phyloP scores from a whole-genome alignment of 2,888 invertebrate species.

The Marasmarcha lunaedactyla region DNA sequence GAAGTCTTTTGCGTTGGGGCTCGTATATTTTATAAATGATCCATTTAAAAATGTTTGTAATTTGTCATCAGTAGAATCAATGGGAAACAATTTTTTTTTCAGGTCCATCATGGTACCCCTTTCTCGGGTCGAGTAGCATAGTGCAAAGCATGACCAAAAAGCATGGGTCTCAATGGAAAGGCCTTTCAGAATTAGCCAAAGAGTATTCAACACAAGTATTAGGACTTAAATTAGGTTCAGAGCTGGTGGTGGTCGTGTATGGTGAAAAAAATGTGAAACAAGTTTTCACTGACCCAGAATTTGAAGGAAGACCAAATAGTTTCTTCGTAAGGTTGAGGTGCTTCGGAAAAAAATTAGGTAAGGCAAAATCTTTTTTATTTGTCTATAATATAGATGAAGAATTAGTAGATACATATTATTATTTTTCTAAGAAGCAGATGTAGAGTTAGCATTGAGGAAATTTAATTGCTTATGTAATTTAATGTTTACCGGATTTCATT shows the following conservation, averaged over 20 bases:
- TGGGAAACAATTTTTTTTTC: background rate
- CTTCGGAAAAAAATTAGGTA: constrained; percentile 76
- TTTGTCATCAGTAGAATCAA: too few relatives aligned
- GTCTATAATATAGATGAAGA: too few relatives aligned
- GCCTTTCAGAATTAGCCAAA: constrained; percentile 67
- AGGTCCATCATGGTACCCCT: constrained; percentile 57
- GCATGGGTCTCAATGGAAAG: constrained; percentile 67
- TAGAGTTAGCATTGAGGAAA: too few relatives aligned
- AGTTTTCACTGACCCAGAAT: constrained; percentile 72
- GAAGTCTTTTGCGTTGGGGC: too few relatives aligned
- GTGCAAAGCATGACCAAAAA: constrained; percentile 29
- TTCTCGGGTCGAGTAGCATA: constrained; percentile 37
- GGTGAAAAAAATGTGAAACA: constrained; percentile 73
- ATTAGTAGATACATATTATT: too few relatives aligned
- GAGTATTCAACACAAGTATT: constrained; percentile 73
- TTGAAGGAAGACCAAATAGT: constrained; percentile 78
- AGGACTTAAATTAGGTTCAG: constrained; percentile 74
- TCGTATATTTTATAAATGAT: too few relatives aligned
- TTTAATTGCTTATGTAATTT: too few relatives aligned
- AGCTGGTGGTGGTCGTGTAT: constrained; percentile 72
- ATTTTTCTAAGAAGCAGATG: background rate
- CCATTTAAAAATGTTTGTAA: too few relatives aligned
- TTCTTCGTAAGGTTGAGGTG: constrained; percentile 77
- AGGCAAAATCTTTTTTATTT: too few relatives aligned
- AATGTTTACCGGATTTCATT: too few relatives aligned